These are phyloP conservation scores for Prionailurus bengalensis DNA, from an alignment of 2,113 vertebrate species.

Conservation along the genomic window DNA sequence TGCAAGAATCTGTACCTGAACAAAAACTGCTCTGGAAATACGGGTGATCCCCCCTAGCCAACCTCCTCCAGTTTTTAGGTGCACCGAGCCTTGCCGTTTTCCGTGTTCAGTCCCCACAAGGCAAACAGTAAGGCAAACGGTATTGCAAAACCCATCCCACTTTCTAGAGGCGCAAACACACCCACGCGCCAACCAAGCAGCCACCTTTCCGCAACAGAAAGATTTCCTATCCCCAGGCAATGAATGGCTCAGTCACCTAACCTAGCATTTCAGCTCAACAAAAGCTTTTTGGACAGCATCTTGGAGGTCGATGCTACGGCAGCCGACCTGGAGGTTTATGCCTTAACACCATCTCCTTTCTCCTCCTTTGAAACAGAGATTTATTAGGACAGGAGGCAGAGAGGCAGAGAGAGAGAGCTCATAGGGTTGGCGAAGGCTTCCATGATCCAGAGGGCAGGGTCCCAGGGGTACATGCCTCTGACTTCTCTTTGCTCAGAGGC, in stretches of 20 bases:
- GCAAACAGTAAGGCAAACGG: neutral
- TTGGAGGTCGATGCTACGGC: conserved; percentile 20
- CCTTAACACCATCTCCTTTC: conserved; percentile 34
- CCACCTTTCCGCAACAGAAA: conserved; percentile 47
- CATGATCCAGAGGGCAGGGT: neutral
- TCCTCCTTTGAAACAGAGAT: conserved; percentile 61
- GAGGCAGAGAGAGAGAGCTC: neutral
- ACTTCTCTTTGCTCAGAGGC: neutral
- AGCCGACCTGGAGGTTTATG: conserved; percentile 50
- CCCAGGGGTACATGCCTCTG: neutral
- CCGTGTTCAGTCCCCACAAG: neutral
- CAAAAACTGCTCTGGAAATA: neutral
- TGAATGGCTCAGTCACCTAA: conserved; percentile 20
- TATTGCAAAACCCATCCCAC: neutral
- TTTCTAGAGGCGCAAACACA: neutral
- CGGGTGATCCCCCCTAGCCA: accelerated
- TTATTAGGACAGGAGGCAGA: conserved; percentile 49
- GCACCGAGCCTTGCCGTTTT: neutral
- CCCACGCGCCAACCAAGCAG: neutral
- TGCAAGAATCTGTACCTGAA: neutral
- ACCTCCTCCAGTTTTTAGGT: neutral
- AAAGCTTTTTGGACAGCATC: conserved; percentile 49
- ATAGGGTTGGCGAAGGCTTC: neutral
- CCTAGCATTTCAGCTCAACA: conserved; percentile 36
- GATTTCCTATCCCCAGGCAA: conserved; percentile 66